Evolutionary conservation across 2,888 invertebrate genomes (phyloP), one percentile per base, ranked within the genome.

Genomic region (Saturnia japonica): DNA sequence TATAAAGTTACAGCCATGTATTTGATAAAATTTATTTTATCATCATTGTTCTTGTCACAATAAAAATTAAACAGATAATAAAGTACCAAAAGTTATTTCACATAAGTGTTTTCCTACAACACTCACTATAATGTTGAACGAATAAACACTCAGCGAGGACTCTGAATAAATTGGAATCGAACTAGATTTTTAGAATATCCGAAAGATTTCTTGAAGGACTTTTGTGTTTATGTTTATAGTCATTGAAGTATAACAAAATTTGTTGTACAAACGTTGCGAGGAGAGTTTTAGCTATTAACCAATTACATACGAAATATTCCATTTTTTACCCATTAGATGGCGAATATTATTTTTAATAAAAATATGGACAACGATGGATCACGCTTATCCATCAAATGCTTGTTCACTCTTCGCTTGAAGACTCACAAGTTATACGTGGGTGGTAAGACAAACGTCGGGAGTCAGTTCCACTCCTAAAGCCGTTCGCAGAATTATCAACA

Each of bases 121-220:
- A 70, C 40, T 66, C 77, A 77, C 77, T 78, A 78, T 72, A 78
- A 80, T 81, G 82, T 84, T 82, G 85, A 85, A 77, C 81, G 54
- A 54, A 54, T 54, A 54, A 54, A 54, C 19, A 54, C 54, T 54
- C 74, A 73, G 75, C 80, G 74, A 78, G 82, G 84, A 80, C 86
- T 88, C 80, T 78, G 84, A 80, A 83, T 85, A 87, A 84, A 88
- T 89, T 88, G 87, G 82, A 86, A 85, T 78, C 75, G 83, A 83
- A 54, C 22, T n/a, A 54, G 28, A 34, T 40, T 68, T 34, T 67
- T 71, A 47, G 45, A 40, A 34, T 66, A 40, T 69, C 62, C 34
- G 22, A 51, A 43, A 51, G 28, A 22, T 8, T 45, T 7, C 12
- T 7, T 60, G n/a, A 47, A 25, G 57, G 22, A 19, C 14, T 45